Evolutionary conservation across 2,797 vertebrate genomes (phyloP).

Genomic region (Xenops minutus): DNA sequence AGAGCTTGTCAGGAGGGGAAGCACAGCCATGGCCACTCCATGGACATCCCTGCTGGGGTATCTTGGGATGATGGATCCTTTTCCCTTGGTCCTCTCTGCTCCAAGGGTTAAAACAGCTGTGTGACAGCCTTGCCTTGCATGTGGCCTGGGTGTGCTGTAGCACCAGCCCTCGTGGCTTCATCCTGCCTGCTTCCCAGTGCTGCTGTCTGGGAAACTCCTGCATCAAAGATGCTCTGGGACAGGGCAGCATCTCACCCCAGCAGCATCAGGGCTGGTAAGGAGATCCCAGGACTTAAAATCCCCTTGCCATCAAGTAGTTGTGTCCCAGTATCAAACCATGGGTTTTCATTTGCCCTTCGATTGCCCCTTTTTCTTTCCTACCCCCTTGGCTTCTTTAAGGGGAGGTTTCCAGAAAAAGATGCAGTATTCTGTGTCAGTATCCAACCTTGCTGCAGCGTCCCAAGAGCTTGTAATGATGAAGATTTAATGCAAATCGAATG

Average conservation of each 20-base stretch:
- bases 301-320: not conserved
- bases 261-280: not conserved
- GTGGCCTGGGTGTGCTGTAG: not conserved
- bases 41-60: not conserved
- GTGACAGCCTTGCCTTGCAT: not conserved
- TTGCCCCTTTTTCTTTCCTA: not conserved
- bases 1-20: not conserved
- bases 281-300: not conserved
- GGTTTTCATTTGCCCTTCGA: not conserved
- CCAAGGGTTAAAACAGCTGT: not conserved
- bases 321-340: not conserved
- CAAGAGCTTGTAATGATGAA: slow-evolving; percentile 32
- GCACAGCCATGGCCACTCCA: not conserved
- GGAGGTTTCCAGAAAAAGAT: slow-evolving; percentile 21
- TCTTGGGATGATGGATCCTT: not conserved
- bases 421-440: not conserved
- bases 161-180: not conserved
- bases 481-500: slow-evolving; percentile 70
- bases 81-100: not conserved
- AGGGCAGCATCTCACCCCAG: not conserved
- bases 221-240: not conserved
- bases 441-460: not conserved
- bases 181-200: not conserved
- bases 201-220: not conserved
- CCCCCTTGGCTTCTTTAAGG: not conserved